Evolutionary conservation across 1,140 invertebrate genomes (phyloP), one percentile per base, ranked within the genome.

Genomic region (Cheumatopsyche charites): DNA sequence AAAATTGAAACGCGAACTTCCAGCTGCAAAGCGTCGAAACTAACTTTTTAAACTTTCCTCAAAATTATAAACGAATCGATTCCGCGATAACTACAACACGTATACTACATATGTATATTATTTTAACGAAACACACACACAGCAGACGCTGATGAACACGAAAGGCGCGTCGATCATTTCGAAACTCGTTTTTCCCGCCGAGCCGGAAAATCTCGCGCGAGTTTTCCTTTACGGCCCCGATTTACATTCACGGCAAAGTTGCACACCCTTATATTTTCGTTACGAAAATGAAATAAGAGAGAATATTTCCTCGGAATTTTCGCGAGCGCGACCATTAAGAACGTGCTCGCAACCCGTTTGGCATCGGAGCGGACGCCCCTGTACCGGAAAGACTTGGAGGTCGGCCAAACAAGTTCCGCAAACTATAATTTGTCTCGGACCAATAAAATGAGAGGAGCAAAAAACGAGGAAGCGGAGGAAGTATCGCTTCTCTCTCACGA

Each of bases 261-360:
- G 1, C 12, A 23, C 26, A 23, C 62, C 62, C 41, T 42, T 45
- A 68, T 55, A 49, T 26, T 68, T 68, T 43, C 19, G 45, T 43
- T 36, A 21, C 15, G 47, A 41, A 55, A 45, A 68, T 58, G 12
- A 68, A 47, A 42, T 55, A 55, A 26, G 63, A 21, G 1, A 43
- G 47, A 55, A n/a, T 45, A 45, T 45, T 66, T 26, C 66, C 43
- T 9, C 15, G 1, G 29, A 68, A 68, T 68, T 55, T 55, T 58
- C 45, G 9, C n/a, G 29, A 43, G 66, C 29, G 17, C 49, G 15
- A 21, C 66, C 66, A 55, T 68, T 68, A 68, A 68, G 26, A 45
- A 55, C 66, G 66, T 68, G 66, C 66, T 19, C 26, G 13, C 29
- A 15, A 13, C 6, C n/a, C 17, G 13, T 19, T 68, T 55, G 66